Evolutionary conservation across 2,888 invertebrate species (phyloP), one percentile per base, ranked within the genome.

Genomic region (Leucophenga montana): DNA sequence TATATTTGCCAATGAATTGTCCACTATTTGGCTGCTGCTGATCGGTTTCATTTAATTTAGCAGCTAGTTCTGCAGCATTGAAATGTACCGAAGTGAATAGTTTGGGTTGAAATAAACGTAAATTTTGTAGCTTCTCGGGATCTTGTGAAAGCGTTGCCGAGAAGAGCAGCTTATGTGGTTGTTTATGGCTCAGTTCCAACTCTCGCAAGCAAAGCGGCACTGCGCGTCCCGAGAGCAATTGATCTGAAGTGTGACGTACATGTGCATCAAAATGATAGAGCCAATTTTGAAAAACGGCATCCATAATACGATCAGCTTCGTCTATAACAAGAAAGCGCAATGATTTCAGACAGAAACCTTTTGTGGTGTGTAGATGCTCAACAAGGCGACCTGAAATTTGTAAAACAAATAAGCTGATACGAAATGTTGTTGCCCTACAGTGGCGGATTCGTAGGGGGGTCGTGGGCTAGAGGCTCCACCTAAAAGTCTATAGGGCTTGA

Each of bases 121-220:
- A 91, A 76, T 94, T 92, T 83, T 97, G 94, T 64, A 99, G 89
- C 86, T 97, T 96, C 89, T 99, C 98, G 0, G 99, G 98, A 89
- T 99, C 98, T 86, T 97, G 96, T 0, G 97, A 95, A 16, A 99
- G 89, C 1, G 99, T 99, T 5, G 99, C 99, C n/a, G 99, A 99
- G 85, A 99, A 97, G 1, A 99, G 90, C 61, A 99, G 90, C 87
- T 98, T 98, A 79, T 98, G 98, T 1, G 94, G 94, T 67, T 85
- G 84, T n/a, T 71, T 79, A 56, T 74, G 76, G 1, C 71, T 73
- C 1, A 74, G 68, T 68, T 85, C 77, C 11, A 89, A 73, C 72
- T 88, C 87, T 44, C 82, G 79, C 11, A 85, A 79, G 54, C 86
- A 87, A 0, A 89, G 75, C 0, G 88, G 86, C 0, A 83, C 80